Base-by-base conservation (phyloP, 2,888 invertebrate species). In the Ganaspis brasiliensis region DNA sequence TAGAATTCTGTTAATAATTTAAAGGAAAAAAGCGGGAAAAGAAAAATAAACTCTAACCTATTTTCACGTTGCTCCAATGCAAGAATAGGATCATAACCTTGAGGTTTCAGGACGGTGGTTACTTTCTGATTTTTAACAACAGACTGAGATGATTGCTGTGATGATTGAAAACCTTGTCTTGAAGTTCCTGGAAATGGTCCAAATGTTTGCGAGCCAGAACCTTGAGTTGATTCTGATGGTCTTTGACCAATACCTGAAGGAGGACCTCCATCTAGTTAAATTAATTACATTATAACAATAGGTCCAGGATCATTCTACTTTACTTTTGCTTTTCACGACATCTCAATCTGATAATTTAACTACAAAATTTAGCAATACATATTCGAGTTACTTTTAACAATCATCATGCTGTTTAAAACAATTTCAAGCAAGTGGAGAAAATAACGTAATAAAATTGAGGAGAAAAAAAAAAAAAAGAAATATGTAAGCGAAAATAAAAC, bases 1-100 rank as follows among this genome's bases (percentile, higher is more conserved):
- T n/a, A 9, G 3, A 8, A 5, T 10, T 59, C 26, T 26, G 1
- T n/a, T n/a, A n/a, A n/a, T n/a, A n/a, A n/a, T n/a, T n/a, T n/a
- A n/a, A n/a, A n/a, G n/a, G n/a, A n/a, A n/a, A n/a, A n/a, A n/a
- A n/a, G n/a, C n/a, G n/a, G n/a, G n/a, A n/a, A n/a, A n/a, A n/a
- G n/a, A n/a, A n/a, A n/a, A n/a, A n/a, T n/a, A n/a, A n/a, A n/a
- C n/a, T n/a, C n/a, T n/a, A n/a, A n/a, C n/a, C n/a, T n/a, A 92
- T 98, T 98, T 92, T 99, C 99, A 77, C 99, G 94, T 92, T 99
- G 99, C 89, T 97, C 97, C 59, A 99, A 92, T 84, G 99, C 94
- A 75, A 97, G 94, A 10, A 98, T 93, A 0, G 99, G 99, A 93
- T 99, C 99, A 56, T 99, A 94, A 1, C 99, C 99, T 61, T 94